Conservation (phyloP, 1,140 invertebrate genomes). For the Antheraea mylitta region DNA sequence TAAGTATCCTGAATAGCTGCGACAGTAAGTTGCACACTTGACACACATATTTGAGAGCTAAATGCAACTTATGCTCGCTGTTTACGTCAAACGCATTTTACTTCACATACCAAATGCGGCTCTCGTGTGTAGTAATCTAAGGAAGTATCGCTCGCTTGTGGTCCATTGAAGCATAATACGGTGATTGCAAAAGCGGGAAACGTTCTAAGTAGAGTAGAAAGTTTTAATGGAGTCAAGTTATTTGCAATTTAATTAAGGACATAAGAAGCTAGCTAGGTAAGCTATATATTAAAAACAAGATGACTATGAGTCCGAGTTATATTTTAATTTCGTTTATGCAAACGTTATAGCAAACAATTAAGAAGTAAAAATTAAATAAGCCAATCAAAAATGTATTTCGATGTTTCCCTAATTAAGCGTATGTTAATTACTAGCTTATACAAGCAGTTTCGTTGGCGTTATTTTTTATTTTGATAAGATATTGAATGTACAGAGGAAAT, state of each 20-base stretch:
- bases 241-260: neutral
- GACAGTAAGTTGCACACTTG: constrained; percentile 17
- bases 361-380: too few relatives aligned
- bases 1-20: neutral
- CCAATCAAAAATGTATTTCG: too few relatives aligned
- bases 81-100: constrained; percentile 22
- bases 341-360: too few relatives aligned
- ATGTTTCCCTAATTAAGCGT: too few relatives aligned
- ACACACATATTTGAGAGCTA: constrained; percentile 25
- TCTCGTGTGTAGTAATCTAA: neutral
- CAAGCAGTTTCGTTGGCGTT: too few relatives aligned
- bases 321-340: too few relatives aligned
- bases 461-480: too few relatives aligned
- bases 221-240: neutral
- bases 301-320: too few relatives aligned
- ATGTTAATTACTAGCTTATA: too few relatives aligned
- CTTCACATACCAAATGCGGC: constrained; percentile 1
- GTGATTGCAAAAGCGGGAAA: neutral
- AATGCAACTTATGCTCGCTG: constrained; percentile 20
- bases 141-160: neutral
- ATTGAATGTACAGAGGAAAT: too few relatives aligned
- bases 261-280: too few relatives aligned
- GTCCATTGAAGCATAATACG: neutral
- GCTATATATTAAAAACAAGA: too few relatives aligned
- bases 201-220: neutral